Evolutionary conservation across 1,140 invertebrate species (phyloP), one percentile per base, ranked within the genome.

Genomic region (Meloidogyne hapla): DNA sequence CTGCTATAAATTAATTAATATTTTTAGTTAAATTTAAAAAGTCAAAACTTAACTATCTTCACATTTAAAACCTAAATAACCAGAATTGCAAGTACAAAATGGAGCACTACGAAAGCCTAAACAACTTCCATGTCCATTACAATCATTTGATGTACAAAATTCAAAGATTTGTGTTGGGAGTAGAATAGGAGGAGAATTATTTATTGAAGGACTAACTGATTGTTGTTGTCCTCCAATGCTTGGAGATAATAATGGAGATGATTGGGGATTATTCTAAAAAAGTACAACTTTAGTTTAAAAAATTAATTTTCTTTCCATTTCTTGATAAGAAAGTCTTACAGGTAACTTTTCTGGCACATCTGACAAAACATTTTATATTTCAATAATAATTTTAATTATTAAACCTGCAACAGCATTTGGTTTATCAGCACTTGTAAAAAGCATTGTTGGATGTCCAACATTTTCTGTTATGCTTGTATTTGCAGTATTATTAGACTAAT

Each of bases 1-100:
- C 42, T 28, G 71, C 74, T 76, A 61, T 42, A 75, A 76, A 73
- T 21, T 18, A 75, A 38, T 18, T 75, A 33, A 28, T 25, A 75
- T 75, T 5, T 33, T 33, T 33, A 33, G 5, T 6, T 6, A 33
- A 42, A 21, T n/a, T 38, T 33, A 23, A 21, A 6, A 21, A 4
- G 6, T 25, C 13, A n/a, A 74, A 28, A 21, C 40, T 38, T 74
- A 26, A 74, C 72, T 33, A 25, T 74, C 62, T 65, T 65, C 65
- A 68, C 72, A 74, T n/a, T 56, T 45, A 45, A 56, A 25, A 13
- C 72, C 72, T 40, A 56, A 12, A 68, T 63, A 74, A 61, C 72
- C 72, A 45, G 61, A 18, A 25, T 25, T 38, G 62, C 72, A 74
- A 21, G 12, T 26, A 74, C 72, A 74, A 21, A 74, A 62, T 28